Conservation (phyloP, 2,888 invertebrate genomes). For the Drosophila cognata region DNA sequence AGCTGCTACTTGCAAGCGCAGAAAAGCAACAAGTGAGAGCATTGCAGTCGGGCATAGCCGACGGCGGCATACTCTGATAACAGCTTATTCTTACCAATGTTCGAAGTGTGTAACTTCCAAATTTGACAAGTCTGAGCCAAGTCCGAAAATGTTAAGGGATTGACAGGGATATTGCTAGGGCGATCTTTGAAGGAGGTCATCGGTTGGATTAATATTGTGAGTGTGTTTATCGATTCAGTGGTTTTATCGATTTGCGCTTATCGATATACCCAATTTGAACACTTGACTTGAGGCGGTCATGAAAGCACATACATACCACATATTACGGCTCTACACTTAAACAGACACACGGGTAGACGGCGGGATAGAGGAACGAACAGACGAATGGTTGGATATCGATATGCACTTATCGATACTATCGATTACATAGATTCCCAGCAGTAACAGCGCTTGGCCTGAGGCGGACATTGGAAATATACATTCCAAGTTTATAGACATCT, state of each 20-base stretch:
- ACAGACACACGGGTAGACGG: too few species aligned
- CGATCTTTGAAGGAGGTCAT: neutral
- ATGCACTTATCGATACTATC: neutral
- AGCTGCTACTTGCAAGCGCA: neutral
- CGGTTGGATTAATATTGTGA: too few species aligned
- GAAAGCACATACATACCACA: too few species aligned
- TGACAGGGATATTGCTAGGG: rapidly evolving
- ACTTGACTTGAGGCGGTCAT: neutral
- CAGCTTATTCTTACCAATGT: neutral
- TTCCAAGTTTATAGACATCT: neutral
- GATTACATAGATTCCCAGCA: neutral
- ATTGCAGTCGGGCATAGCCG: neutral
- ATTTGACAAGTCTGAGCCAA: rapidly evolving
- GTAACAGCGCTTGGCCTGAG: rapidly evolving
- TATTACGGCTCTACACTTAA: too few species aligned
- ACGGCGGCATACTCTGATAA: neutral
- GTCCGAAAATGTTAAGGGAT: neutral
- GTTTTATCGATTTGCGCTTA: neutral
- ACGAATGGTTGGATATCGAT: neutral
- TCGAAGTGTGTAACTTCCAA: neutral
- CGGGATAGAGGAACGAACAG: too few species aligned
- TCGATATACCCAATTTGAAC: neutral
- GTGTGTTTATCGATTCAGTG: too few species aligned
- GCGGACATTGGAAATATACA: neutral
- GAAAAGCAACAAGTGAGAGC: neutral